phyloP scores from a whole-genome alignment of 2,888 invertebrate genomes.

The Fragum whitleyi region DNA sequence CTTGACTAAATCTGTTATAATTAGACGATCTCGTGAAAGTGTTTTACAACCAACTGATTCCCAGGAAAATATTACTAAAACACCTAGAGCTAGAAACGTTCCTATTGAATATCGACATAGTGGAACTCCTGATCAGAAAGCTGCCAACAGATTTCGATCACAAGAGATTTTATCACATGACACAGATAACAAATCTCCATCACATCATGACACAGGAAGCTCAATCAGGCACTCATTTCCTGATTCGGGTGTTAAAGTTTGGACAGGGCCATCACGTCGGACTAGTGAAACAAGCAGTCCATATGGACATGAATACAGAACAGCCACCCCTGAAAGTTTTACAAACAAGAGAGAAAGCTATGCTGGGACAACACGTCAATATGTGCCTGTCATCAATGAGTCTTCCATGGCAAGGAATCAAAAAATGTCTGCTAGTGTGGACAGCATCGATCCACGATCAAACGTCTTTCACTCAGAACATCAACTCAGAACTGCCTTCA shows the following conservation, averaged over 20 bases:
- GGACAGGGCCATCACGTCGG: constrained; percentile 54
- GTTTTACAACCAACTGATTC: constrained; percentile 72
- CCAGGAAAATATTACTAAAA: constrained; percentile 70
- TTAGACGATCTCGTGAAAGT: constrained; percentile 66
- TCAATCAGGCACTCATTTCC: constrained; percentile 71
- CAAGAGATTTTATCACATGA: constrained; percentile 57
- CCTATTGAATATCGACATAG: constrained; percentile 64
- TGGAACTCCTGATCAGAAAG: constrained; percentile 50
- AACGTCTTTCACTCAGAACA: constrained; percentile 67
- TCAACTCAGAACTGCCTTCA: constrained; percentile 65
- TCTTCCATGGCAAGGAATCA: constrained; percentile 54
- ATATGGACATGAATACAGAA: constrained; percentile 54
- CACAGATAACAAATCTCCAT: constrained; percentile 18
- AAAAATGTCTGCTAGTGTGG: constrained; percentile 71
- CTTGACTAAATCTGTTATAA: constrained; percentile 58
- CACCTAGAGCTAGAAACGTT: constrained; percentile 54
- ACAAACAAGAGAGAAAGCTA: constrained; percentile 49
- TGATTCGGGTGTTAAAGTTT: constrained; percentile 64
- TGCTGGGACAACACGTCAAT: constrained; percentile 62
- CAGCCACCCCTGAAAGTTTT: constrained; percentile 47
- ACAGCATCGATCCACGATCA: constrained; percentile 69
- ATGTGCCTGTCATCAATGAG: constrained; percentile 75
- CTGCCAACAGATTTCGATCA: constrained; percentile 54
- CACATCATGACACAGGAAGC: constrained; percentile 41
- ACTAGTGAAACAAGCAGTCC: constrained; percentile 58